Conservation (phyloP, 2,113 vertebrate genomes). For the Odontophorus gujanensis region DNA sequence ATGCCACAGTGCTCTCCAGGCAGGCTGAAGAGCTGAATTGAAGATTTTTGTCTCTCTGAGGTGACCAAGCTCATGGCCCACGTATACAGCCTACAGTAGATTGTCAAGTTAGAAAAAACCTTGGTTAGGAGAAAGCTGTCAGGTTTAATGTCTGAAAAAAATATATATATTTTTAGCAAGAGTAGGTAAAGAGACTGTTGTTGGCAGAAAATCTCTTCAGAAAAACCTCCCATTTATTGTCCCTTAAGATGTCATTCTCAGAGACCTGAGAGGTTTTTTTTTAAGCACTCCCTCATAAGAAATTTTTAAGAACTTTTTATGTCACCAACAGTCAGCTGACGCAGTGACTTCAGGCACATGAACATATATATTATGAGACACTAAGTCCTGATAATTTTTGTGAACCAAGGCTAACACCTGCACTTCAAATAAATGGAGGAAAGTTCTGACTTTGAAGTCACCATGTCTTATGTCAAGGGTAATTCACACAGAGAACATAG, state of each 20-base stretch:
- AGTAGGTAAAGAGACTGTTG: not conserved
- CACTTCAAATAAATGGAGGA: not conserved
- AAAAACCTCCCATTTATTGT: not conserved
- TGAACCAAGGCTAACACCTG: not conserved
- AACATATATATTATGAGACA: not conserved
- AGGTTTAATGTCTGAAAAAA: not conserved
- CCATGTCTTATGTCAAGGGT: not conserved
- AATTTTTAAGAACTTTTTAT: not conserved
- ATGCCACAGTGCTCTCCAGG: not conserved
- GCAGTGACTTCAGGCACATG: not conserved
- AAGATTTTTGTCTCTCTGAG: not conserved
- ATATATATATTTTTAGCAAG: not conserved
- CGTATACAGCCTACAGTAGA: not conserved
- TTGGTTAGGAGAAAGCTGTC: not conserved
- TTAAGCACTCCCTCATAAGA: not conserved
- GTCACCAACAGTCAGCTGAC: not conserved
- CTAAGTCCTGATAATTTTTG: not conserved
- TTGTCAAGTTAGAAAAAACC: not conserved
- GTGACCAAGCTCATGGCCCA: not conserved
- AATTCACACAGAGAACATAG: not conserved
- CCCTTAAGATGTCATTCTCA: not conserved
- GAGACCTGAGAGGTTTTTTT: not conserved
- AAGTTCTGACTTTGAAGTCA: not conserved
- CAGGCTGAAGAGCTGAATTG: not conserved
- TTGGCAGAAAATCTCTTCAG: not conserved